Evolutionary conservation across 2,113 vertebrate species (phyloP).

Genomic region (Oxygymnocypris stewartii): DNA sequence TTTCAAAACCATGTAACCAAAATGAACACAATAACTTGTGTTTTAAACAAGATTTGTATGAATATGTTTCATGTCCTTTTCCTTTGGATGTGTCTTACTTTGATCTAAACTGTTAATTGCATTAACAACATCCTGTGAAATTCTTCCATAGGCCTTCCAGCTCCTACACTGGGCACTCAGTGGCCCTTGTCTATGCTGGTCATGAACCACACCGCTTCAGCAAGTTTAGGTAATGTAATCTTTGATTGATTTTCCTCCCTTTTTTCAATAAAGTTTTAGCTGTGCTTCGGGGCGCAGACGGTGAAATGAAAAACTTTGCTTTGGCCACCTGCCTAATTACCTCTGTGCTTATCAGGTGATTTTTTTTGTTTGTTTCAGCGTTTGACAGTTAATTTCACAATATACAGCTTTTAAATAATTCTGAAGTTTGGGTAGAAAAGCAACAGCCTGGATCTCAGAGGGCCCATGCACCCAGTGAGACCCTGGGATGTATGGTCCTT

Average conservation of each 20-base stretch:
- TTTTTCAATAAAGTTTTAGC: conserved; percentile 34
- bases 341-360: neutral
- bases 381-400: conserved; percentile 14
- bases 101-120: no score
- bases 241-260: conserved; percentile 27
- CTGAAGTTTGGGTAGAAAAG: neutral
- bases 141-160: neutral
- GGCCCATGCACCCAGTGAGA: neutral
- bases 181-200: neutral
- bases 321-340: conserved; percentile 28
- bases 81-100: neutral
- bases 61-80: neutral
- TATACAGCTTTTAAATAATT: conserved; percentile 30
- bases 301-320: conserved; percentile 14
- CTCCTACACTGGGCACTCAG: neutral
- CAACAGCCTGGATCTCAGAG: neutral
- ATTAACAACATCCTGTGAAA: neutral
- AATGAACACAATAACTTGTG: neutral
- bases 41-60: neutral
- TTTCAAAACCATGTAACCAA: no score
- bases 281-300: neutral
- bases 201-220: conserved; percentile 18
- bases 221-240: conserved; percentile 33
- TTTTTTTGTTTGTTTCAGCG: conserved; percentile 9
- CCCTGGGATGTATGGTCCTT: neutral